Evolutionary conservation across 2,113 vertebrate species (phyloP).

Genomic region (Saguinus midas): DNA sequence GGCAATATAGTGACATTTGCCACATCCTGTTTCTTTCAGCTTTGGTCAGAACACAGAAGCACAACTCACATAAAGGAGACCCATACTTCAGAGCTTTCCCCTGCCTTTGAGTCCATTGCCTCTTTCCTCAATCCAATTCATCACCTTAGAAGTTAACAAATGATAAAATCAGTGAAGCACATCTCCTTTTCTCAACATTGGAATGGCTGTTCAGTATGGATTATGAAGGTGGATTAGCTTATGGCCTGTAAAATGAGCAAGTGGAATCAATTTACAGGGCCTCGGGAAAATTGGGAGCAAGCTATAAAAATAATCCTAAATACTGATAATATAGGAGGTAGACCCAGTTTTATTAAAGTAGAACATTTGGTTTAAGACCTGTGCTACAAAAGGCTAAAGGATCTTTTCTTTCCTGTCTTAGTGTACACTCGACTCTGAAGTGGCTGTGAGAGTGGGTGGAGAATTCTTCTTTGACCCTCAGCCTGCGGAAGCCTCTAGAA

Average conservation of each 20-base stretch:
- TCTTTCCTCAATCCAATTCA: not conserved
- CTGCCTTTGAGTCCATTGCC: not conserved
- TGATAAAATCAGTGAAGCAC: not conserved
- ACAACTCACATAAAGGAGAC: not conserved
- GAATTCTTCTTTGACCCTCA: constrained; percentile 95
- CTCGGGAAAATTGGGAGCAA: not conserved
- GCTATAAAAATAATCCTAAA: not conserved
- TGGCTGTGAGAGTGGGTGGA: constrained; percentile 92
- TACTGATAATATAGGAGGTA: not conserved
- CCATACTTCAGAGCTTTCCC: not conserved
- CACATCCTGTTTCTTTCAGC: not conserved
- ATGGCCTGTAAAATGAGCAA: not conserved
- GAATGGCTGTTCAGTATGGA: not conserved
- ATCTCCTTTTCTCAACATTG: not conserved
- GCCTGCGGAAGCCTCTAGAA: constrained; percentile 86
- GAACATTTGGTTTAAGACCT: not conserved
- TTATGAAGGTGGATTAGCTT: not conserved
- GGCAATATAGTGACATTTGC: not conserved
- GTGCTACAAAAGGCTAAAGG: not conserved
- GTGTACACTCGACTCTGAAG: constrained; percentile 90
- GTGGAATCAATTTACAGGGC: not conserved
- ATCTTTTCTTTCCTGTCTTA: constrained; percentile 77
- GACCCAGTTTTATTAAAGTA: not conserved
- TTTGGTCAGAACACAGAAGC: not conserved
- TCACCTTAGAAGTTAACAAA: not conserved